Evolutionary conservation across 2,888 invertebrate species (phyloP), one percentile per base, ranked within the genome.

Genomic region (Zaprionus bogoriensis): DNA sequence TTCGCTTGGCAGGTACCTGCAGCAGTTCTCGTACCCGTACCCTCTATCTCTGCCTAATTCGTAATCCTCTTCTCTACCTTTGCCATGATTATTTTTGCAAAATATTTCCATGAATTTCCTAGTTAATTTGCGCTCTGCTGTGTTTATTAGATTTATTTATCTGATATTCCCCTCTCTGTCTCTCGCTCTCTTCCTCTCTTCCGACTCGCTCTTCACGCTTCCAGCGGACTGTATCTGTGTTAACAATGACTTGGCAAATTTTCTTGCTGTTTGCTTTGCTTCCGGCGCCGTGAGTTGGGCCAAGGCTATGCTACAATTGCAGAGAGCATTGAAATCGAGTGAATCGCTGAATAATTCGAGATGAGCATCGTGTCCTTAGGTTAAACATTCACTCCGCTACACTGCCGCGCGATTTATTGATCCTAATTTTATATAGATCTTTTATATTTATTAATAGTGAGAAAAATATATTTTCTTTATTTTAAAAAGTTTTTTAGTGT

Each of bases 221-320:
- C 69, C n/a, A n/a, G n/a, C n/a, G n/a, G n/a, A 53, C 14, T 44
- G 44, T 39, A 38, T 52, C 46, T 42, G 28, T 53, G 59, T 59
- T 68, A 71, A 84, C 87, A 81, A 87, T 87, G 82, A 78, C 45
- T 20, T 64, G 46, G 73, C 47, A 82, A 85, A 82, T 81, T 84
- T 87, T 65, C 67, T 36, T 73, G 63, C 45, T 76, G 66, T 67
- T 85, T 78, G 60, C 81, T 82, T 75, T 76, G 78, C 87, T 73
- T 87, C 81, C 87, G 83, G 66, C 58, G 12, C 36, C 6, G 17
- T 17, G 28, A 42, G 17, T 22, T 19, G n/a, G 7, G 20, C n/a
- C 12, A 12, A 20, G 23, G 22, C 20, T 48, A 12, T 7, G 42
- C 14, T 6, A 41, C 39, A 25, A 27, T 9, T 45, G 12, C 48